These are phyloP conservation scores for Drosophila erecta DNA, from an alignment of 1,140 invertebrate species.

Conservation along the genomic window DNA sequence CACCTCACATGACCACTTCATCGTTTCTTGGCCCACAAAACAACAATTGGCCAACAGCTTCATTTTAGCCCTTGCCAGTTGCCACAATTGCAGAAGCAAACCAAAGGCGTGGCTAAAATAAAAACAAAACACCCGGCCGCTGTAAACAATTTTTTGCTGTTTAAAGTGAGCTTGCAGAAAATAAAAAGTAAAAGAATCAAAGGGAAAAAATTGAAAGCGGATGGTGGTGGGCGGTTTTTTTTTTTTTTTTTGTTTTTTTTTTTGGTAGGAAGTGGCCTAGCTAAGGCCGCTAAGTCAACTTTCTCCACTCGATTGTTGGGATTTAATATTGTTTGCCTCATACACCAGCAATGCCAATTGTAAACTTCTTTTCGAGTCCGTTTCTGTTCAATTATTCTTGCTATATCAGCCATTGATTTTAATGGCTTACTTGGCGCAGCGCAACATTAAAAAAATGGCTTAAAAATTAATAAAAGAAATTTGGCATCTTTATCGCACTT, in stretches of 20 bases:
- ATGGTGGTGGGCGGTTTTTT: not conserved
- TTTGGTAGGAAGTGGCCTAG: constrained; percentile 32
- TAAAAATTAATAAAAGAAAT: constrained; percentile 73
- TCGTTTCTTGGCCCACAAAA: constrained; percentile 4
- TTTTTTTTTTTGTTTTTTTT: too few relatives aligned
- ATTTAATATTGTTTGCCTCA: constrained; percentile 77
- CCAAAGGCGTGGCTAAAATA: constrained; percentile 8
- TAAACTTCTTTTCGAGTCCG: constrained; percentile 43
- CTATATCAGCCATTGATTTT: constrained; percentile 59
- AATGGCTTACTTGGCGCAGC: constrained; percentile 53
- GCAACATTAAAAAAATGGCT: constrained; percentile 41
- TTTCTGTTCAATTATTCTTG: constrained; percentile 47
- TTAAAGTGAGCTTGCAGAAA: constrained; percentile 64
- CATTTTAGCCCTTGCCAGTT: constrained; percentile 57
- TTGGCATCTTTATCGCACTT: constrained; percentile 66
- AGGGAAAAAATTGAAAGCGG: constrained; percentile 48
- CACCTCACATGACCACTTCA: constrained; percentile 24
- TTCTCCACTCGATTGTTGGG: constrained; percentile 78
- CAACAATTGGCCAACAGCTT: constrained; percentile 53
- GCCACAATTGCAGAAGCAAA: constrained; percentile 27
- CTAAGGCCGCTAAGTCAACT: constrained; percentile 69
- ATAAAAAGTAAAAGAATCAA: constrained; percentile 15
- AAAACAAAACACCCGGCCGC: constrained; percentile 44
- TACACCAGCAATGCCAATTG: constrained; percentile 60
- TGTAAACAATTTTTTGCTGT: constrained; percentile 40